These are phyloP conservation scores for Rotaria socialis DNA, from an alignment of 2,888 invertebrate genomes.

Conservation along the genomic window DNA sequence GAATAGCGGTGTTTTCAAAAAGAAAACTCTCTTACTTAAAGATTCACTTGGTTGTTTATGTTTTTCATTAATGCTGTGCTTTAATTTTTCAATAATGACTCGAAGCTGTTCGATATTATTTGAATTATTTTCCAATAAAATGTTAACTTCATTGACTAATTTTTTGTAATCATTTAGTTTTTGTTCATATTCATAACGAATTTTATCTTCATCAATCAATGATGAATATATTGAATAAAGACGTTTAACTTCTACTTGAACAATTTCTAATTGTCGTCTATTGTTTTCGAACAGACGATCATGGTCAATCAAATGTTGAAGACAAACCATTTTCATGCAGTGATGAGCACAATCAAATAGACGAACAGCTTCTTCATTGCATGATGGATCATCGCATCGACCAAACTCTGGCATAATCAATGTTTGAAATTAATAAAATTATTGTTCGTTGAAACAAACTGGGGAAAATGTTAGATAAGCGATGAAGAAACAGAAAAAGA, in stretches of 20 bases:
- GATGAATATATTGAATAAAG: not conserved
- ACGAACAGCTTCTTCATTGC: not conserved
- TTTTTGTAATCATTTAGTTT: not conserved
- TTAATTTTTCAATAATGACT: not conserved
- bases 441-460: not conserved
- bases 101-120: not conserved
- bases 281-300: not conserved
- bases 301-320: not conserved
- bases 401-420: not conserved
- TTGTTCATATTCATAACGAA: not conserved
- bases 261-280: not conserved
- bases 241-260: not conserved
- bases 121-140: not conserved
- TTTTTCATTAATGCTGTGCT: not conserved
- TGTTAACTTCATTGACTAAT: not conserved
- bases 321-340: constrained; percentile 18
- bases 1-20: too few relatives aligned
- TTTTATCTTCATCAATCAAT: not conserved
- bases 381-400: not conserved
- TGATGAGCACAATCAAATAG: not conserved
- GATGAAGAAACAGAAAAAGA: not conserved
- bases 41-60: not conserved
- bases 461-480: not conserved
- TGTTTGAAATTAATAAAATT: not conserved
- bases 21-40: not conserved